Evolutionary conservation across 2,797 vertebrate genomes (phyloP), one percentile per base, ranked within the genome.

Genomic region (Pyrocephalus nanus): DNA sequence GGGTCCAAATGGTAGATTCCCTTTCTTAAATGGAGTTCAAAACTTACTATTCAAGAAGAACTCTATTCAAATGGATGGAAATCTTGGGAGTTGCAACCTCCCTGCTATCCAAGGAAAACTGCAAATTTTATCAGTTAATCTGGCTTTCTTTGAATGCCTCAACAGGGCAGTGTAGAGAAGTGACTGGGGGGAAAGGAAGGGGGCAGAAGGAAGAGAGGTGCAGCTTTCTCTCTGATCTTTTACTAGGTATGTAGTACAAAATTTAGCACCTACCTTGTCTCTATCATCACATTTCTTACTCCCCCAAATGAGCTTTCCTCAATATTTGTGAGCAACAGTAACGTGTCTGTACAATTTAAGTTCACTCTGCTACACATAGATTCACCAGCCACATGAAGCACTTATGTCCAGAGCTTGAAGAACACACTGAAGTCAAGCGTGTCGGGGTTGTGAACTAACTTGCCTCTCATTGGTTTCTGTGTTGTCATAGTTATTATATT

Each of bases 171-270:
- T 7, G 21, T 19, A 53, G 27, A 86, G 34, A 34, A 60, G 6
- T 13, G 23, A 70, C 36, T 25, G 29, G 20, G 50, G 0, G 27
- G 29, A 3, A 17, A 14, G 18, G 2, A 3, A 16, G 12, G 8
- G 2, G 5, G 15, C 16, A 45, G 51, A 18, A 4, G 15, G 10
- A 61, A 3, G 6, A 54, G 12, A 54, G 12, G 9, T 40, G 18
- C 26, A 73, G 32, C 9, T 55, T 62, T 54, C 19, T 64, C 11
- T 40, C n/a, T 48, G 36, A 38, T 71, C 17, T 73, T 65, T n/a
- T 58, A 21, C 47, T 40, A 64, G 9, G 0, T 16, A 66, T 0
- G 10, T 45, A 36, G 51, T 3, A 2, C 27, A 88, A 73, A 89
- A 80, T 66, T 60, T 0, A 69, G 42, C 48, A 55, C 20, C 53